A percentile compares a stretch with the other conserved stretches of the same genome.
phyloP scores from a whole-genome alignment of 2,888 invertebrate species.

The Drosophila hamatofila region DNA sequence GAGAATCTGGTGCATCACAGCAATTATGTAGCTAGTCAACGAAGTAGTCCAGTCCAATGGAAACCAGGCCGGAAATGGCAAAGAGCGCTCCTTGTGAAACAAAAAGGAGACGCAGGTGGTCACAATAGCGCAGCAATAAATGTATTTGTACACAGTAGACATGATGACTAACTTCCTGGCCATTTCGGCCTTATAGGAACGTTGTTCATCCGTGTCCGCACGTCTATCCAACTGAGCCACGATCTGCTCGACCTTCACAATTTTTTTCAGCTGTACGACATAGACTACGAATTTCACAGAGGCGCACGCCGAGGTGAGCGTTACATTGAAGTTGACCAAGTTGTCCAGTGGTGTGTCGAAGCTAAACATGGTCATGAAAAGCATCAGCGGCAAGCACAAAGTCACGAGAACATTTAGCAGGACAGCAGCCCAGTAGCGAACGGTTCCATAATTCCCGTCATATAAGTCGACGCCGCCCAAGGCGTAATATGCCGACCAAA shows the following conservation, averaged over 20 bases:
- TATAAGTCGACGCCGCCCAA: conserved; percentile 47
- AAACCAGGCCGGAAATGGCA: conserved; percentile 60
- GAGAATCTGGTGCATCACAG: conserved; percentile 32
- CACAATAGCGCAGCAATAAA: conserved; percentile 4
- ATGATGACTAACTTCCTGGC: conserved; percentile 7
- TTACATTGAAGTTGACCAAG: conserved; percentile 46
- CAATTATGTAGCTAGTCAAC: conserved; percentile 16
- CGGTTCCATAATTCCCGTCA: conserved; percentile 1
- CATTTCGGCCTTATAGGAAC: background rate
- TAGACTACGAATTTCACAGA: conserved; percentile 43
- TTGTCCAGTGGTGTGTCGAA: conserved; percentile 53
- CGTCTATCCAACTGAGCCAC: conserved; percentile 38
- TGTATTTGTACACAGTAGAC: conserved; percentile 25
- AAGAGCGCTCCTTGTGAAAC: conserved; percentile 23
- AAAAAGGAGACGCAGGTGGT: conserved; percentile 10
- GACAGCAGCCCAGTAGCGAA: conserved; percentile 22
- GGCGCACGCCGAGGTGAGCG: conserved; percentile 43
- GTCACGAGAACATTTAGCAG: conserved; percentile 16
- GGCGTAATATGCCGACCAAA: conserved; percentile 27
- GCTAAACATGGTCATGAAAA: conserved; percentile 24
- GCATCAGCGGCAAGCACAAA: conserved; percentile 4
- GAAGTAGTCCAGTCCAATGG: conserved; percentile 62
- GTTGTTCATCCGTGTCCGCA: conserved; percentile 19
- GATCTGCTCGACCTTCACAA: conserved; percentile 30
- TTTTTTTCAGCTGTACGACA: conserved; percentile 20